phyloP scores from a whole-genome alignment of 1,140 invertebrate species.

The Ostrea denselamellosa region DNA sequence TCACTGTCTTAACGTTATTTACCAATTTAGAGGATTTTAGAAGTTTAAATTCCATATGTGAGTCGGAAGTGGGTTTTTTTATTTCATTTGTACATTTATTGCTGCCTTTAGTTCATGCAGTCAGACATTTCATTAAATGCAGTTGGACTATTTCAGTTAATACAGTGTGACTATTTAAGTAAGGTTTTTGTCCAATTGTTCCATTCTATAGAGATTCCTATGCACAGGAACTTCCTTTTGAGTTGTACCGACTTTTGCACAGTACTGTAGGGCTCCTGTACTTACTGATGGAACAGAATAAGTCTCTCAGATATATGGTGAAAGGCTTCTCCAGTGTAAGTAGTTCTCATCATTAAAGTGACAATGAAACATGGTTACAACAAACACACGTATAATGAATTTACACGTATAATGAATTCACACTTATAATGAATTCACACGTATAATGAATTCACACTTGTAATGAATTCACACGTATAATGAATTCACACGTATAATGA shows the following conservation, averaged over 20 bases:
- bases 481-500: too few species aligned
- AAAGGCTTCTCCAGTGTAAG: constrained; percentile 70
- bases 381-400: too few species aligned
- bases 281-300: constrained; percentile 70
- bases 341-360: neutral
- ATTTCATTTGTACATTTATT: neutral
- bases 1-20: neutral
- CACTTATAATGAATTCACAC: too few species aligned
- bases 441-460: too few species aligned
- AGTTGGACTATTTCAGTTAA: neutral
- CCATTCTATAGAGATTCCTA: constrained; percentile 61
- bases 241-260: constrained; percentile 70
- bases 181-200: neutral
- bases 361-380: neutral
- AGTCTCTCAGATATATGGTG: constrained; percentile 67
- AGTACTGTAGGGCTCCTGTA: constrained; percentile 68
- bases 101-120: too few species aligned
- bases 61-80: neutral
- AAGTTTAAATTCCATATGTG: too few species aligned
- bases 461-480: too few species aligned
- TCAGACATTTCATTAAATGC: neutral
- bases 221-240: constrained; percentile 63
- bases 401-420: too few species aligned
- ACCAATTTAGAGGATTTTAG: too few species aligned
- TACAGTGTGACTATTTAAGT: too few species aligned